Evolutionary conservation across 2,888 invertebrate genomes (phyloP), one percentile per base, ranked within the genome.

Genomic region (Gortyna flavago): DNA sequence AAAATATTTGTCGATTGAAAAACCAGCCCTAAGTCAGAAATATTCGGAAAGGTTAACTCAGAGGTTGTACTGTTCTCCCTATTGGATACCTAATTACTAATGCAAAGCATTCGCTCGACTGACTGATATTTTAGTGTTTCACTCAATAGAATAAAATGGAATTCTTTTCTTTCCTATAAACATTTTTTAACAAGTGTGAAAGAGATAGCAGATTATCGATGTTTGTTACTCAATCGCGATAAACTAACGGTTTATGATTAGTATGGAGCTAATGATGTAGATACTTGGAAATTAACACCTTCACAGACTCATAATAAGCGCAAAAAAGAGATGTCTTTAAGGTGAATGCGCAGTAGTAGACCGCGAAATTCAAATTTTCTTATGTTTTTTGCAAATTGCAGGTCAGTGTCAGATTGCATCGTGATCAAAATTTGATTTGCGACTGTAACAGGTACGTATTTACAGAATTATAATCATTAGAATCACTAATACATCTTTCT

Each of bases 41-140:
- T 54, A 64, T 21, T 70, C 65, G 6, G 35, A 70, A 59, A 65
- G 69, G 62, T 79, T 48, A 64, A n/a, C 35, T n/a, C 48, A 72
- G 48, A 72, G 65, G 70, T 66, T 70, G n/a, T 44, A 54, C 35
- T 25, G 48, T 66, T 66, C 29, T 79, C 78, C 71, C 67, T 73
- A 9, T 29, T 69, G 16, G 9, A 35, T 41, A 29, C 68, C 68
- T 65, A 68, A 74, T 80, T 65, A 80, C 6, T 80, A 35, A 80
- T 80, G 65, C 80, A 78, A 79, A 59, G 64, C 35, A 59, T 44
- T 67, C 79, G 74, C 21, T 35, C 59, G 35, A 80, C 29, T 74
- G 51, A 66, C 80, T 65, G 80, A 66, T 41, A 65, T 80, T 72
- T 72, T 67, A 61, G 51, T 67, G 16, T 54, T 54, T 79, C 44